Evolutionary conservation across 2,888 invertebrate genomes (phyloP), one percentile per base, ranked within the genome.

Genomic region (Drosophila rubida): DNA sequence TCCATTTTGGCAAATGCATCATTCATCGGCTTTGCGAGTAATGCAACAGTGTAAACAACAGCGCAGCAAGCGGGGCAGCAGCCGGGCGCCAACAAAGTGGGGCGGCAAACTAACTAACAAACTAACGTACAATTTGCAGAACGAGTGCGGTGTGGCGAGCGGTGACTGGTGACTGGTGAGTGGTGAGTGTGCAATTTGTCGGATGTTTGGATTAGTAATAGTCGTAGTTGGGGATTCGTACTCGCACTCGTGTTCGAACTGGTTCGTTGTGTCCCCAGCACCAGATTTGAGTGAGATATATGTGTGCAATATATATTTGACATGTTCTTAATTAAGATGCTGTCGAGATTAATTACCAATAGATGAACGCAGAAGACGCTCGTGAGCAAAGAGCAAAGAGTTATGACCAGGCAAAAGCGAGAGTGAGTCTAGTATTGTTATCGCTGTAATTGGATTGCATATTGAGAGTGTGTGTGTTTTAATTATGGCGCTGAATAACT

Each of bases 311-410:
- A 25, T 37, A 42, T 42, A 53, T 42, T 75, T 77, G 69, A 69
- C 78, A 77, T 70, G 72, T 71, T 80, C 75, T 75, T 82, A 82
- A 82, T 82, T 82, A 85, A 82, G 82, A 82, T 85, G 70, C 79
- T 82, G 85, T 82, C 81, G 63, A 83, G 77, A 74, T 74, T 65
- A 65, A 74, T 69, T 41, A 62, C 58, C 54, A 55, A 55, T 69
- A 41, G 49, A 16, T 13, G 7, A 37, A 4, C 35, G 35, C n/a
- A 37, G 35, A 48, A 39, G 35, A 41, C 27, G 14, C 32, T 19
- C 19, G 19, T 30, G 13, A 35, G 19, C n/a, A 39, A 27, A 41
- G 13, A 35, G 19, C n/a, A 39, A 27, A 41, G 25, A 41, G 44
- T 51, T 44, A 25, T 51, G 35, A n/a, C 30, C 14, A 49, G 16